These are phyloP conservation scores for Allacma fusca DNA, from an alignment of 2,888 invertebrate genomes.

Conservation along the genomic window DNA sequence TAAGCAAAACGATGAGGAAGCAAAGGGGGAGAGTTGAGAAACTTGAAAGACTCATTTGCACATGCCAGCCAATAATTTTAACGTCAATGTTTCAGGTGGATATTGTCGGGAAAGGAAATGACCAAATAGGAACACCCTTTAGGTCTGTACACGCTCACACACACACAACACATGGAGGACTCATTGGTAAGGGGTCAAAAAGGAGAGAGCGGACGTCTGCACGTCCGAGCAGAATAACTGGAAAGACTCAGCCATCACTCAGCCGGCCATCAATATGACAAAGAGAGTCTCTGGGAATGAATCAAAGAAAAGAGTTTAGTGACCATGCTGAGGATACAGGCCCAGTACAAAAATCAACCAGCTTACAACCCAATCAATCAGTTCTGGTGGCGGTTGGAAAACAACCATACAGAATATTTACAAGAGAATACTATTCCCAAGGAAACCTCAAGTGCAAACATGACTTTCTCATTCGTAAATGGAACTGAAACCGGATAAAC, in stretches of 20 bases:
- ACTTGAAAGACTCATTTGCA: no score
- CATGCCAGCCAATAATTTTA: no score
- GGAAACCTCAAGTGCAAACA: background rate
- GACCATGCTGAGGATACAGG: background rate
- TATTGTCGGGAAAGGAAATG: no score
- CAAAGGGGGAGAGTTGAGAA: no score
- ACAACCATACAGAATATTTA: background rate
- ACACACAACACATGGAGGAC: no score
- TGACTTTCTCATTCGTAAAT: constrained; percentile 26
- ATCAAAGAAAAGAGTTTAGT: background rate
- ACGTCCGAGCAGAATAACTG: no score
- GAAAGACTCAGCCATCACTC: background rate
- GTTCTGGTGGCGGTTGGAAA: background rate
- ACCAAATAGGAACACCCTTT: no score
- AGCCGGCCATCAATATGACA: background rate
- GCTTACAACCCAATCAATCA: constrained; percentile 17
- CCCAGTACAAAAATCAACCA: background rate
- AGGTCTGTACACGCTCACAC: no score
- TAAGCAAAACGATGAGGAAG: no score
- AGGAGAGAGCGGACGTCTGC: no score
- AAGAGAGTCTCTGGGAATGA: background rate
- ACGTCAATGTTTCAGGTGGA: no score
- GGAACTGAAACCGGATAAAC: constrained; percentile 15
- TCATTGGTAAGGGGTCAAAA: no score
- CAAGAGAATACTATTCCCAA: background rate